A percentile compares a stretch with the other conserved stretches of the same genome.
These are phyloP conservation scores for Atta colombica DNA, from an alignment of 1,140 invertebrate species.

Conservation along the genomic window DNA sequence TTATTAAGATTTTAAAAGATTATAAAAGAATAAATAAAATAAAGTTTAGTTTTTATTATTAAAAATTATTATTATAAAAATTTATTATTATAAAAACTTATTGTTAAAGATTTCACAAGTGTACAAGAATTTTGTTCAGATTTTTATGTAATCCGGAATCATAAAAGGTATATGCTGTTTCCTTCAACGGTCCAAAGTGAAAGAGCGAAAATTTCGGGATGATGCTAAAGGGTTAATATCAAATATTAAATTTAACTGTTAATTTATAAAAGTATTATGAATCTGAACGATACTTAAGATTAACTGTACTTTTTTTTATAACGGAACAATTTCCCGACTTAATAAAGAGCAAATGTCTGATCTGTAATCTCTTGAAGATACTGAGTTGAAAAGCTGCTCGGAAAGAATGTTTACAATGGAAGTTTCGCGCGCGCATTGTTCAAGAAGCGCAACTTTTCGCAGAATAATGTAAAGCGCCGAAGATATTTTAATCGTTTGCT, in stretches of 20 bases:
- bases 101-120: no score
- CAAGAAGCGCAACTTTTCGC: conserved; percentile 43
- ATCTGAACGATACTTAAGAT: conserved; percentile 24
- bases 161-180: no score
- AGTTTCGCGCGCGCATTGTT: conserved; percentile 32
- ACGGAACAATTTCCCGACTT: conserved; percentile 26
- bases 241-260: conserved; percentile 12
- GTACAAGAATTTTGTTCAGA: no score
- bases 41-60: no score
- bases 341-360: conserved; percentile 49
- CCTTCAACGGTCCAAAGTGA: no score
- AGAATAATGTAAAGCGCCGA: conserved; percentile 13
- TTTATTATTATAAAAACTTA: no score
- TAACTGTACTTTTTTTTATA: conserved; percentile 9
- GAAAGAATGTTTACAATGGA: conserved; percentile 39
- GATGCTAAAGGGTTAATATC: not conserved
- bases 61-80: no score
- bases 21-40: no score
- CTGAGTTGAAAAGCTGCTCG: conserved; percentile 22
- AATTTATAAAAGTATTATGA: conserved; percentile 5
- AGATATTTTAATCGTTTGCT: conserved; percentile 17
- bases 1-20: no score
- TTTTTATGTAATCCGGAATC: no score
- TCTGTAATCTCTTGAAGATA: conserved; percentile 43
- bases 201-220: no score